Percentiles rank a stretch among this genome's conserved stretches.
Evolutionary conservation across 2,113 vertebrate genomes (phyloP).

Genomic region (Polypterus bichir): DNA sequence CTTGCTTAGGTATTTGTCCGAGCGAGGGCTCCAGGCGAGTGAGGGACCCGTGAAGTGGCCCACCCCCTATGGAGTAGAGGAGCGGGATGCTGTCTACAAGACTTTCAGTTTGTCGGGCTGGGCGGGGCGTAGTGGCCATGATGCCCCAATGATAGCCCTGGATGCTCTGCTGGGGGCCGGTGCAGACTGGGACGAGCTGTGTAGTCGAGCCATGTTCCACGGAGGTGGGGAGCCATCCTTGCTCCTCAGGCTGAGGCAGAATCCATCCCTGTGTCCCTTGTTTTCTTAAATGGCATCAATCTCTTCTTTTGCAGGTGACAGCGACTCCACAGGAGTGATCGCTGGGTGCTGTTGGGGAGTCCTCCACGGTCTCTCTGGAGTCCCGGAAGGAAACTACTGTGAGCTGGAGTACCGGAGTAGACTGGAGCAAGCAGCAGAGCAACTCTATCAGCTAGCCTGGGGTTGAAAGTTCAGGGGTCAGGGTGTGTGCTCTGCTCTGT

Average conservation of each 20-base stretch:
- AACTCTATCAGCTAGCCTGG: conserved; percentile 7
- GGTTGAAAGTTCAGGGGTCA: no score
- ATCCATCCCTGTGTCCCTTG: neutral
- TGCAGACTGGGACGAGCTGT: conserved; percentile 53
- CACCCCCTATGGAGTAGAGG: conserved; percentile 32
- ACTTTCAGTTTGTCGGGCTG: conserved; percentile 57
- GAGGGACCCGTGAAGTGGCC: conserved; percentile 41
- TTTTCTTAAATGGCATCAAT: neutral
- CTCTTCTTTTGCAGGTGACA: conserved; percentile 47
- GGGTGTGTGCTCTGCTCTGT: no score
- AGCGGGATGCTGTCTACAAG: conserved; percentile 52
- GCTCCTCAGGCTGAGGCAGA: neutral
- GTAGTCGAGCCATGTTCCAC: conserved; percentile 51
- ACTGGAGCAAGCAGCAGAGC: conserved; percentile 29
- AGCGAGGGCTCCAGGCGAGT: conserved; percentile 46
- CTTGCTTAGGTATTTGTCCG: conserved; percentile 50
- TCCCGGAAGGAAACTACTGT: conserved; percentile 48
- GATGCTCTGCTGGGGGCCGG: conserved; percentile 55
- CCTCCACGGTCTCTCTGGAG: conserved; percentile 39
- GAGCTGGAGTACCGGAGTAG: conserved; percentile 55
- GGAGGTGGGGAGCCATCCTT: conserved; percentile 41
- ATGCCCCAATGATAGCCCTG: conserved; percentile 68
- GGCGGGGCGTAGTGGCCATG: conserved; percentile 63
- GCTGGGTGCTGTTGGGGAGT: conserved; percentile 62
- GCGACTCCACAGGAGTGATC: conserved; percentile 62